Evolutionary conservation across 2,113 vertebrate genomes (phyloP).

Genomic region (Canis aureus): DNA sequence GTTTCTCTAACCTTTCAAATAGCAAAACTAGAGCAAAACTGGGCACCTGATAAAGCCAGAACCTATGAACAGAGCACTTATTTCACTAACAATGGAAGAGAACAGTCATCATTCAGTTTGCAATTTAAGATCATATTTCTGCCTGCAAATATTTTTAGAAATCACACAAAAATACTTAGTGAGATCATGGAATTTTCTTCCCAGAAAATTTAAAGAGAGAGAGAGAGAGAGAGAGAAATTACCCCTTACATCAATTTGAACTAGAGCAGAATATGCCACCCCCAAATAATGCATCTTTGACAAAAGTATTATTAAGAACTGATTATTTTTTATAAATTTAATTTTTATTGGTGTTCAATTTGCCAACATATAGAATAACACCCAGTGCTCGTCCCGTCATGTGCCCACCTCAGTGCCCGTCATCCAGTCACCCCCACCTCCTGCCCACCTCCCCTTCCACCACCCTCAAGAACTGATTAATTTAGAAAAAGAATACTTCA

Average conservation of each 20-base stretch:
- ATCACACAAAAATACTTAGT: not conserved
- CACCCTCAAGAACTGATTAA: not conserved
- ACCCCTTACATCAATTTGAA: not conserved
- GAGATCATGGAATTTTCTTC: slow-evolving; percentile 18
- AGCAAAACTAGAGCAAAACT: not conserved
- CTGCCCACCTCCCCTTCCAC: too few species aligned
- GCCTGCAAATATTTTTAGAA: slow-evolving; percentile 37
- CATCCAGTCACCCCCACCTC: too few species aligned
- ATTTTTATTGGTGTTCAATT: too few species aligned
- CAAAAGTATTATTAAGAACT: not conserved
- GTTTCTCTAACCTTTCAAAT: not conserved
- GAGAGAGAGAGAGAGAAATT: not conserved
- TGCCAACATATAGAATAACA: too few species aligned
- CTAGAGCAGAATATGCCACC: not conserved
- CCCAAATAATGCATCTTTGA: not conserved
- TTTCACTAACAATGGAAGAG: not conserved
- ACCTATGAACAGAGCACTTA: not conserved
- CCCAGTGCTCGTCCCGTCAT: too few species aligned
- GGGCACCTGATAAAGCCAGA: not conserved
- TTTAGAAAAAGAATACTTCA: not conserved
- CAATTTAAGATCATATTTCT: not conserved
- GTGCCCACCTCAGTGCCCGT: too few species aligned
- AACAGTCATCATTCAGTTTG: not conserved
- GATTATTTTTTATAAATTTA: not conserved
- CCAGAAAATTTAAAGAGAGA: not conserved